Base-by-base conservation (phyloP, 2,797 vertebrate genomes). In the Macropus fuliginosus region DNA sequence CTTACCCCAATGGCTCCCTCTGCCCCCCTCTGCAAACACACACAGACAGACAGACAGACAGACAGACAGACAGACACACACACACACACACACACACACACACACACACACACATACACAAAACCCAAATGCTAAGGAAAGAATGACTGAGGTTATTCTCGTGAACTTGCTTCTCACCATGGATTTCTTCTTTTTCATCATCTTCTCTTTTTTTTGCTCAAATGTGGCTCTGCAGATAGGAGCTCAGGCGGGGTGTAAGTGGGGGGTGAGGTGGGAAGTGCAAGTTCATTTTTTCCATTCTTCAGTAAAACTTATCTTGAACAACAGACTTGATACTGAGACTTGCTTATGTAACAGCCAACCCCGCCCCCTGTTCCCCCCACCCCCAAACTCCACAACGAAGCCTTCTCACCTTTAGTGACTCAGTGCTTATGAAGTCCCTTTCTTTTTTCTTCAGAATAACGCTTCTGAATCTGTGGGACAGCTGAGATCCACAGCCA, bases 101-200 rank as follows among this genome's bases (percentile, higher is more conserved):
- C 57, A 59, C 57, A 31, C 57, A 59, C 57, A 59, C 57, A 59
- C 57, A 31, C 57, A 13, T 97, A 96, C 95, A 97, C 97, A 97
- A 92, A 81, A 93, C 56, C 90, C 8, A 57, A 95, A 96, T 97
- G 54, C 95, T 74, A 2, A 57, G 12, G 54, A 91, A 97, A 90
- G 50, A 94, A 56, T 94, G 21, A 55, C 94, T 55, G 87, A 92
- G 92, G 92, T 92, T 93, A 0, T 96, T 96, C 95, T 92, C 92
- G 97, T 97, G 96, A 59, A 92, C 92, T 96, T 96, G n/a, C 56
- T 55, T 97, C 21, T 97, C 95, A 91, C 92, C 1, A 24, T 93
- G 90, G 94, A 66, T 66, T 66, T 66, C 34, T 40, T n/a, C 16
- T 40, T 74, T 18, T 66, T n/a, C 31, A 13, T 34, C 31, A 34